A percentile compares a stretch with the other conserved stretches of the same genome.
phyloP scores from a whole-genome alignment of 2,113 vertebrate species.

The Ovibos moschatus region DNA sequence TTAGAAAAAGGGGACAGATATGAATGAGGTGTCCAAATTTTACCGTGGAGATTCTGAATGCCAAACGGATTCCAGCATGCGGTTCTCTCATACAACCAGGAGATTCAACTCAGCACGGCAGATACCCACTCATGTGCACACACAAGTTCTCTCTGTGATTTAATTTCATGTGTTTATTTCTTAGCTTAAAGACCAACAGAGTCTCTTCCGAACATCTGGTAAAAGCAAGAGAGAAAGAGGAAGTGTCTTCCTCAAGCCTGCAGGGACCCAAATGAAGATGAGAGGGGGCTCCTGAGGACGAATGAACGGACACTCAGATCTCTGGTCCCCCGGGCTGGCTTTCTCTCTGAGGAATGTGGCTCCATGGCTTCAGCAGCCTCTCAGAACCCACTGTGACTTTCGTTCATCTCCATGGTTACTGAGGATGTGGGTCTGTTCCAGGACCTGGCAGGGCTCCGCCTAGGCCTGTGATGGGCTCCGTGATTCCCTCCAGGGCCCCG shows the following conservation, averaged over 20 bases:
- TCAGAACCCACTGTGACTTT: not conserved
- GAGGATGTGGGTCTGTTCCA: not conserved
- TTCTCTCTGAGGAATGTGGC: not conserved
- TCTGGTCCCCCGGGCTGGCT: not conserved
- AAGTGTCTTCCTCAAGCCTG: not conserved
- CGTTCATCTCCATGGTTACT: not conserved
- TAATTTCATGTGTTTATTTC: slow-evolving; percentile 48
- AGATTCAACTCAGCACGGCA: not conserved
- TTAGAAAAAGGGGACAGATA: not conserved
- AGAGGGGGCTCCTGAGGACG: not conserved
- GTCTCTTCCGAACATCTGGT: not conserved
- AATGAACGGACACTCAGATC: not conserved
- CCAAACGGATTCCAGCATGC: not conserved
- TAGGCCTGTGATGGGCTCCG: not conserved
- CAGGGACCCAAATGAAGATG: not conserved
- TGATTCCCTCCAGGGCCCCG: not conserved
- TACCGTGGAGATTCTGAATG: not conserved
- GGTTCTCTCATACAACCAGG: not conserved
- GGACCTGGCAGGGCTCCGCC: not conserved
- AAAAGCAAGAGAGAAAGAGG: not conserved
- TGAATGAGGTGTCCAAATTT: not conserved
- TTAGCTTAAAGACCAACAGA: not conserved
- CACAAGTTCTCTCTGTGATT: not conserved
- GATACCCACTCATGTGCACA: not conserved
- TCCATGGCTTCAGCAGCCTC: not conserved